Conservation (phyloP, 1,140 invertebrate genomes). For the Camponotus floridanus region DNA sequence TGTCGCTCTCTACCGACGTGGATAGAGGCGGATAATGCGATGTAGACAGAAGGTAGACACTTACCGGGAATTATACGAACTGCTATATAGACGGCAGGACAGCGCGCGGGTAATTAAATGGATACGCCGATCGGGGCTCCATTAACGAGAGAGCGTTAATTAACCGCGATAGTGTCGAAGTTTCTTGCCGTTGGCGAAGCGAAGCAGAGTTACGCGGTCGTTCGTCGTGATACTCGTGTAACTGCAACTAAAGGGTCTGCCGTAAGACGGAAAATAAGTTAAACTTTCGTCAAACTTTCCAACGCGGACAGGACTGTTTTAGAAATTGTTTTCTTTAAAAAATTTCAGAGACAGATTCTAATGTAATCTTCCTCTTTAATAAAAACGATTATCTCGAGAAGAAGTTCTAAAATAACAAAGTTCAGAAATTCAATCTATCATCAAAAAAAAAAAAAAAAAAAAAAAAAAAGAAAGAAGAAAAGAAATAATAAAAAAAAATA, state of each 20-base stretch:
- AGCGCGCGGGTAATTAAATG: conserved; percentile 59
- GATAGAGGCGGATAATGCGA: conserved; percentile 36
- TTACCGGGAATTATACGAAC: conserved; percentile 45
- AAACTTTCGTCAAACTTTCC: conserved; percentile 47
- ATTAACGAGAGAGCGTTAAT: conserved; percentile 64
- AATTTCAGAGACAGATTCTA: background rate
- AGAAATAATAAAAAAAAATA: background rate
- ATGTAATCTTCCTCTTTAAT: background rate
- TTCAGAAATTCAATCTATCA: background rate
- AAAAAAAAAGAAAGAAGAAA: too few relatives aligned
- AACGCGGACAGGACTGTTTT: background rate
- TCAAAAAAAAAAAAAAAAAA: too few relatives aligned
- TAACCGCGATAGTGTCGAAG: conserved; percentile 53
- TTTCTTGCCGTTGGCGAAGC: conserved; percentile 50
- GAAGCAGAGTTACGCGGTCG: conserved; percentile 41
- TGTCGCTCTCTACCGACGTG: conserved; percentile 20
- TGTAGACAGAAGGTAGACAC: conserved; percentile 44
- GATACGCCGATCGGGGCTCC: conserved; percentile 56
- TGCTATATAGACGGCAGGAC: conserved; percentile 11
- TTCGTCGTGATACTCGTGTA: conserved; percentile 51
- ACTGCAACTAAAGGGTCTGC: conserved; percentile 41
- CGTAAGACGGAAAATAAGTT: conserved; percentile 31
- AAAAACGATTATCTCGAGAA: background rate
- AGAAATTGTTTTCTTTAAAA: background rate
- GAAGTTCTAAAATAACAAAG: background rate